Evolutionary conservation across 2,113 vertebrate species (phyloP).

Genomic region (Misgurnus anguillicaudatus): DNA sequence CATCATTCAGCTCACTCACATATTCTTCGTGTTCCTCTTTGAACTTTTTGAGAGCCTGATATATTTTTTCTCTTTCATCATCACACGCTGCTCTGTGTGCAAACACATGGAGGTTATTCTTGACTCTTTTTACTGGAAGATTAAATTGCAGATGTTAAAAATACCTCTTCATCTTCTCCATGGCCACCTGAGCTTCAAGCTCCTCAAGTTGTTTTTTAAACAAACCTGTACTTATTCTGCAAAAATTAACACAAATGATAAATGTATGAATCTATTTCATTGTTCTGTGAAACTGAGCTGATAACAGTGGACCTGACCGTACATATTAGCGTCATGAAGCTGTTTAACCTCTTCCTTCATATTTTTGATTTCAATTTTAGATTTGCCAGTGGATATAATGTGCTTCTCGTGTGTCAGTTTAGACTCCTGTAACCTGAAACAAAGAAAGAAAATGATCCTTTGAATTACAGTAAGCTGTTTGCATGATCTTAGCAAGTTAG

Average conservation of each 20-base stretch:
- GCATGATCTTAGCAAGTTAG: neutral
- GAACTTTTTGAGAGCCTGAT: slow-evolving; percentile 36
- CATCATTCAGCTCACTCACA: slow-evolving; percentile 43
- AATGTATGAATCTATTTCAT: neutral
- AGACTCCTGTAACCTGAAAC: slow-evolving; percentile 56
- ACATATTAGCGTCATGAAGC: slow-evolving; percentile 53
- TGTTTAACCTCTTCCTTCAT: slow-evolving; percentile 61
- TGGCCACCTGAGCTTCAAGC: slow-evolving; percentile 41
- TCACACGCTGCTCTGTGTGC: slow-evolving; percentile 32
- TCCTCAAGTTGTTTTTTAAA: slow-evolving; percentile 55
- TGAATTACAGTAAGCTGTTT: neutral
- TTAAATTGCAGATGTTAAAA: neutral
- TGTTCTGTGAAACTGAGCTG: neutral
- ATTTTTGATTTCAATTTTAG: slow-evolving; percentile 55
- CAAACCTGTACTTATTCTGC: slow-evolving; percentile 49
- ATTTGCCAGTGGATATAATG: slow-evolving; percentile 52
- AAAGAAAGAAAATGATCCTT: neutral
- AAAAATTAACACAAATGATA: neutral
- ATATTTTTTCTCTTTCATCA: slow-evolving; percentile 53
- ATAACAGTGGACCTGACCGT: neutral
- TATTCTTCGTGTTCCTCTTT: slow-evolving; percentile 56
- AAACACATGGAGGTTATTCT: neutral
- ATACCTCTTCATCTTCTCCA: slow-evolving; percentile 51
- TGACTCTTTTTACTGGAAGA: too few relatives aligned
- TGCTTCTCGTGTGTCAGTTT: slow-evolving; percentile 58